Conservation (phyloP, 2,888 invertebrate species). For the Pyrrhosoma nymphula region DNA sequence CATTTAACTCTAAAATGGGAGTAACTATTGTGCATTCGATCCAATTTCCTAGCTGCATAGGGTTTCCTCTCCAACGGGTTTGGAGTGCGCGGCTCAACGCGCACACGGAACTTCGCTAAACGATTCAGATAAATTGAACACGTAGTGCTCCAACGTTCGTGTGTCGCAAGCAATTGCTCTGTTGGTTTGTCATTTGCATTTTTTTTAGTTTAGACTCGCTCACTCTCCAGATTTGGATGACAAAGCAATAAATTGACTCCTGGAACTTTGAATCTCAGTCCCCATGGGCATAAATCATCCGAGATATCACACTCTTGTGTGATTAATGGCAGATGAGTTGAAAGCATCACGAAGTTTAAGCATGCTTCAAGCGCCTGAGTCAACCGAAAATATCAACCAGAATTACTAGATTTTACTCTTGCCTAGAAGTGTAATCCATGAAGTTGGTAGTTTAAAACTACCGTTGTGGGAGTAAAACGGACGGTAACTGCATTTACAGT, state of each 20-base stretch:
- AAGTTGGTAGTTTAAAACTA: neutral
- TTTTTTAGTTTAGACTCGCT: neutral
- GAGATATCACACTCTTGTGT: neutral
- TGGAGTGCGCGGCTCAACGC: neutral
- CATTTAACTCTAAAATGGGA: too few relatives aligned
- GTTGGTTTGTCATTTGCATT: neutral
- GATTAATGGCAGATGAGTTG: slow-evolving; percentile 37
- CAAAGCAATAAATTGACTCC: slow-evolving; percentile 44
- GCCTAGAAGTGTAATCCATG: neutral
- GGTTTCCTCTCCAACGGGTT: neutral
- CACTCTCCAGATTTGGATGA: neutral
- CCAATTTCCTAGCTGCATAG: too few relatives aligned
- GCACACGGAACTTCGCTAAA: neutral
- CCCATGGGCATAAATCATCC: neutral
- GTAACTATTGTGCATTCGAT: too few relatives aligned
- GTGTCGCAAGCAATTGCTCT: neutral
- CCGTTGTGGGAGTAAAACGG: neutral
- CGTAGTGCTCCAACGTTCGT: neutral
- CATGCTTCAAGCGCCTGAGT: neutral
- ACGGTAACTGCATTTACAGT: neutral
- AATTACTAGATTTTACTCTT: neutral
- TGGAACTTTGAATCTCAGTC: neutral
- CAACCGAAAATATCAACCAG: neutral
- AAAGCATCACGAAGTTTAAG: slow-evolving; percentile 39
- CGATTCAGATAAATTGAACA: neutral